Conservation (phyloP, 2,113 vertebrate species). For the Clarias macrocephalus region DNA sequence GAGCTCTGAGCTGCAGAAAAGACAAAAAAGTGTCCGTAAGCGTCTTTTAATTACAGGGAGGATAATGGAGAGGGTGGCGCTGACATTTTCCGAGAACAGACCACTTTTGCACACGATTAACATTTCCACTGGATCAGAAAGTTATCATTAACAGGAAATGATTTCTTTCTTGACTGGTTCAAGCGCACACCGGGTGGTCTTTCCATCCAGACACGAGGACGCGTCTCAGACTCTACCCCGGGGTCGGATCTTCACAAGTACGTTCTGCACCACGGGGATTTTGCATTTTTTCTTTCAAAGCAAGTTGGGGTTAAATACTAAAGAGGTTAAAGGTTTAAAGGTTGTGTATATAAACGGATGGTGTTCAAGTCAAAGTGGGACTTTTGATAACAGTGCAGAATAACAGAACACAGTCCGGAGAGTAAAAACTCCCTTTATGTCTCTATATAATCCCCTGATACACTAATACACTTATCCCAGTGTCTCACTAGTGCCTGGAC, state of each 20-base stretch:
- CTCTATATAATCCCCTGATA: too few relatives aligned
- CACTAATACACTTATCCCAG: too few relatives aligned
- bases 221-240: conserved; percentile 38
- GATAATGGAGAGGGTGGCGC: conserved; percentile 42
- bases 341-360: neutral
- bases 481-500: too few relatives aligned
- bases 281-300: neutral
- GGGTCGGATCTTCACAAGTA: conserved; percentile 17
- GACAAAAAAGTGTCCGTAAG: conserved; percentile 23
- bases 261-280: neutral
- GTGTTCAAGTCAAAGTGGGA: too few relatives aligned
- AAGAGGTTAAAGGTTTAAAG: neutral
- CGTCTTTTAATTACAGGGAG: conserved; percentile 49
- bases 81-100: conserved; percentile 53
- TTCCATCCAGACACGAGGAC: conserved; percentile 27
- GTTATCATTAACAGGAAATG: conserved; percentile 42
- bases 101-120: conserved; percentile 55
- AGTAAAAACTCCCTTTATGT: too few relatives aligned
- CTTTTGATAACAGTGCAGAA: too few relatives aligned
- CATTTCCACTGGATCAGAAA: conserved; percentile 50
- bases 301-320: neutral
- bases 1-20: neutral
- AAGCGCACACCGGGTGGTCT: conserved; percentile 48
- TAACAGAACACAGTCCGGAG: too few relatives aligned
- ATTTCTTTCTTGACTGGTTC: conserved; percentile 49